These are phyloP conservation scores for Puffinus mauretanicus DNA, from an alignment of 2,113 vertebrate species.

Conservation along the genomic window DNA sequence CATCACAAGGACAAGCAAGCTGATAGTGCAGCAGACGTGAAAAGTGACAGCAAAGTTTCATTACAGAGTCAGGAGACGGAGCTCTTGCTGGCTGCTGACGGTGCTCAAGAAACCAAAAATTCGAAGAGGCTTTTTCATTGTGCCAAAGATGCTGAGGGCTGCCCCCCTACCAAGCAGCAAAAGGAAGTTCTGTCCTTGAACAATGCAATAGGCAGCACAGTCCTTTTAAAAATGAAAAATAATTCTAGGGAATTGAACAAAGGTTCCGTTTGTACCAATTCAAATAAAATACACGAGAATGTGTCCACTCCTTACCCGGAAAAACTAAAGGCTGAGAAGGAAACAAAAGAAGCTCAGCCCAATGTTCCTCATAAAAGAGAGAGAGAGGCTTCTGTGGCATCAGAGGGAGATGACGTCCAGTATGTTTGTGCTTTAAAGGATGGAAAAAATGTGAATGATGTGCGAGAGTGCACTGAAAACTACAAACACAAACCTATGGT, in stretches of 20 bases:
- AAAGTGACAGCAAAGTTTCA: slow-evolving; percentile 55
- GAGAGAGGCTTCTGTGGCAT: not conserved
- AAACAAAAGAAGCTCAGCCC: slow-evolving; percentile 22
- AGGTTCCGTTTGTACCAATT: not conserved
- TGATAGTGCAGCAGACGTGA: slow-evolving; percentile 50
- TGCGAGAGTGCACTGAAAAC: not conserved
- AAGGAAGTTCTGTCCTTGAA: slow-evolving; percentile 73
- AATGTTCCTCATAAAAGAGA: not conserved
- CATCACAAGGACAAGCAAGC: slow-evolving; percentile 89
- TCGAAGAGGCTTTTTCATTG: slow-evolving; percentile 68
- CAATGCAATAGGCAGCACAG: slow-evolving; percentile 32
- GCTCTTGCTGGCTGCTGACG: not conserved
- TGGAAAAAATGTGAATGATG: not conserved
- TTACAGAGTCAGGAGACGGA: slow-evolving; percentile 57
- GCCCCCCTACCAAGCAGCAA: slow-evolving; percentile 66
- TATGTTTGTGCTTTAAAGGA: slow-evolving; percentile 31
- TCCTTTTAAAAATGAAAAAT: slow-evolving; percentile 43
- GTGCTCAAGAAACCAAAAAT: slow-evolving; percentile 71
- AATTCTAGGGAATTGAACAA: slow-evolving; percentile 68
- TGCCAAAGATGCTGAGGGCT: slow-evolving; percentile 76
- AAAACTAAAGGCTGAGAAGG: slow-evolving; percentile 41
- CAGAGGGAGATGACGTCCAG: slow-evolving; percentile 1
- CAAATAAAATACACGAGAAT: not conserved
- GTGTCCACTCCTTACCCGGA: not conserved
- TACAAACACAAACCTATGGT: not conserved